Conservation (phyloP, 2,113 vertebrate genomes). For the Onychostoma macrolepis region DNA sequence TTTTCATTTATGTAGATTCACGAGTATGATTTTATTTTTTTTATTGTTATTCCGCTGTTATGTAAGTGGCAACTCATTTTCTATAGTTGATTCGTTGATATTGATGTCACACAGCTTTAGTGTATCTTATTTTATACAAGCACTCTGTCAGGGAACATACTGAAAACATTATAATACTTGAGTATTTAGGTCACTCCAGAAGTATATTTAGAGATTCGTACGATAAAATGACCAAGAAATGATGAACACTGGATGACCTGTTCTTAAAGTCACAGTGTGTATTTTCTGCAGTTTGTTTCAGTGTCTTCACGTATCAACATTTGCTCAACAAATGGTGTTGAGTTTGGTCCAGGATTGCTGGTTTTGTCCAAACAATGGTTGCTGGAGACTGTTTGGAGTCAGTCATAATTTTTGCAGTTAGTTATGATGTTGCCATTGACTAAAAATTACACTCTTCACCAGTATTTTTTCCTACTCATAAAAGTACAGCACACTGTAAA, state of each 20-base stretch:
- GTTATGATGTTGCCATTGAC: neutral
- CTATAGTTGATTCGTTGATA: neutral
- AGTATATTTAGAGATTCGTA: neutral
- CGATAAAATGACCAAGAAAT: neutral
- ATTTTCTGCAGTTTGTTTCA: neutral
- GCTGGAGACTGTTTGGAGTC: neutral
- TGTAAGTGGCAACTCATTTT: neutral
- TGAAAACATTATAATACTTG: neutral
- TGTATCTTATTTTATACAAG: neutral
- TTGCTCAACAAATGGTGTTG: no score
- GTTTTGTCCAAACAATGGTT: neutral
- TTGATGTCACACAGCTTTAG: neutral
- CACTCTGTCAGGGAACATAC: neutral
- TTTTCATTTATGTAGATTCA: slow-evolving; percentile 31
- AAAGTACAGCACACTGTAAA: neutral
- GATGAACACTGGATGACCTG: neutral
- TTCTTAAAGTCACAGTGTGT: neutral
- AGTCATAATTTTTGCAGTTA: neutral
- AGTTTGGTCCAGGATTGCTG: neutral
- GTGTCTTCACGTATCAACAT: no score
- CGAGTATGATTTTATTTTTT: neutral
- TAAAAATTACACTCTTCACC: neutral
- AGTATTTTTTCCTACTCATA: neutral
- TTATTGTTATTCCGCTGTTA: neutral
- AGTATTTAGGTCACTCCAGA: neutral